Evolutionary conservation across 2,113 vertebrate species (phyloP).

Genomic region (mouse (Mus musculus)): DNA sequence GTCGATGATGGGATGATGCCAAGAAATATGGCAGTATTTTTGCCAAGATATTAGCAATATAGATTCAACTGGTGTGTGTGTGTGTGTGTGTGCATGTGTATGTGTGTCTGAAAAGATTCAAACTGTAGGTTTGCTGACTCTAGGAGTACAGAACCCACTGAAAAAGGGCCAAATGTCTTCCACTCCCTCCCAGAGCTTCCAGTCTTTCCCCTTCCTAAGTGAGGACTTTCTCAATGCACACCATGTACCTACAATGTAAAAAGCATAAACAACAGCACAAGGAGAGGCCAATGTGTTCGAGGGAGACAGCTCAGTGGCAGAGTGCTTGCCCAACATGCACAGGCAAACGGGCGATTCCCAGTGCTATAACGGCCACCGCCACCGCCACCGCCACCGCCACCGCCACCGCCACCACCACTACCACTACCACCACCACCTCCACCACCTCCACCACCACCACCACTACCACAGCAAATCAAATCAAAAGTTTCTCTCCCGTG

Average conservation of each 20-base stretch:
- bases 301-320: not conserved
- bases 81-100: not conserved
- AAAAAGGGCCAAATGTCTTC: not conserved
- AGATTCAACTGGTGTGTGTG: not conserved
- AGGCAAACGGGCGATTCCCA: not conserved
- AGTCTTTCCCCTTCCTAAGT: too few species aligned
- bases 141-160: not conserved
- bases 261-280: accelerated
- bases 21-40: not conserved
- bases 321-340: not conserved
- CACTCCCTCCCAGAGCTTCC: not conserved
- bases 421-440: too few species aligned
- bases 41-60: not conserved
- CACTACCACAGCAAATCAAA: not conserved
- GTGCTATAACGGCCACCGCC: too few species aligned
- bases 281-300: accelerated
- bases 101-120: not conserved
- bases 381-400: not conserved
- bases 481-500: not conserved
- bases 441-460: too few species aligned
- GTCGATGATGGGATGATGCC: not conserved
- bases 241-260: not conserved
- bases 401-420: too few species aligned
- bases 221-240: not conserved
- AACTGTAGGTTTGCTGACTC: not conserved